Evolutionary conservation across 2,797 vertebrate genomes (phyloP).

Genomic region (Sebastes kiyomatsui): DNA sequence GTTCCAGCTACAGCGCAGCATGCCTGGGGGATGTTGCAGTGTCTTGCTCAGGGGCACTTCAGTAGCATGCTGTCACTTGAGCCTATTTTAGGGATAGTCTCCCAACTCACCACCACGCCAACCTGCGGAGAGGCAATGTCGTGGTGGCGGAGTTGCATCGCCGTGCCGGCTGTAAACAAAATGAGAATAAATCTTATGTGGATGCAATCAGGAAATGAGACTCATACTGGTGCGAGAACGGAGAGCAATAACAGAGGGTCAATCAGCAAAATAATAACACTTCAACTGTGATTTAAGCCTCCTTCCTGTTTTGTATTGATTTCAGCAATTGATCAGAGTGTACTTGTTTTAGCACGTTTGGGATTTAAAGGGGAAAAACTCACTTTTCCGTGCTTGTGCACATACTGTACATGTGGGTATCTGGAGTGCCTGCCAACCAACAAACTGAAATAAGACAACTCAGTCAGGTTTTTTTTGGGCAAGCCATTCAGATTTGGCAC

Average conservation of each 20-base stretch:
- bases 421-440: too few species aligned
- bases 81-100: conserved; percentile 15
- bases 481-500: too few species aligned
- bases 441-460: too few species aligned
- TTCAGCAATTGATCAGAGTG: background rate
- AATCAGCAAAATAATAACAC: conserved; percentile 2
- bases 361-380: background rate
- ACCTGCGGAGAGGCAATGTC: conserved; percentile 31
- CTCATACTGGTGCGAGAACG: background rate
- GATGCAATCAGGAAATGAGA: conserved; percentile 21
- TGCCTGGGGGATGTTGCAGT: conserved; percentile 18
- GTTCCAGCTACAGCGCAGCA: conserved; percentile 14
- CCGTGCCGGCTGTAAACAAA: conserved; percentile 33
- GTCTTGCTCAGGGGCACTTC: conserved; percentile 40
- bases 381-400: too few species aligned
- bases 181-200: conserved; percentile 31
- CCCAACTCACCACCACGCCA: background rate
- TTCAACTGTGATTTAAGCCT: background rate
- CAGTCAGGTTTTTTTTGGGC: too few species aligned
- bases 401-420: too few species aligned
- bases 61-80: conserved; percentile 23
- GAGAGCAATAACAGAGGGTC: conserved; percentile 6
- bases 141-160: conserved; percentile 20
- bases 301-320: background rate
- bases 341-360: background rate